Conservation (phyloP, 2,113 vertebrate species). For the Thalassoma bifasciatum region DNA sequence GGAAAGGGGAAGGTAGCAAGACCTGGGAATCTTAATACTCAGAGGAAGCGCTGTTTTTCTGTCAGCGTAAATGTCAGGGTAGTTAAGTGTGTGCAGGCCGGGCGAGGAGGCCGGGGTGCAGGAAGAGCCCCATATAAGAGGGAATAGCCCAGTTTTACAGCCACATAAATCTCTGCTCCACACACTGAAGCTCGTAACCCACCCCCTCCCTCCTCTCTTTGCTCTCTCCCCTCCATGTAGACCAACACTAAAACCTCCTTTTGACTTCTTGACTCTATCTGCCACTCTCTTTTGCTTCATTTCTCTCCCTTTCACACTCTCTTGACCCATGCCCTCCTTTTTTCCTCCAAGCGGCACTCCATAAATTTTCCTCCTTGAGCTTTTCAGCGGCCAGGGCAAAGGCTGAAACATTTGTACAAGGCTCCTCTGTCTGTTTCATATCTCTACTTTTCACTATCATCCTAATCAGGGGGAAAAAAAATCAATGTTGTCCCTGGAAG, state of each 20-base stretch:
- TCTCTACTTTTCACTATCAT: too few species aligned
- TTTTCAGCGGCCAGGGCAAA: neutral
- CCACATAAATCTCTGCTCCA: constrained; percentile 74
- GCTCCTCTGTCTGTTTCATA: neutral
- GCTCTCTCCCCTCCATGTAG: constrained; percentile 20
- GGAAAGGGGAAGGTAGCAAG: constrained; percentile 25
- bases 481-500: too few species aligned
- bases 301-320: constrained; percentile 29
- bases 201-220: constrained; percentile 21
- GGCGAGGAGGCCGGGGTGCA: constrained; percentile 48
- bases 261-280: constrained; percentile 34
- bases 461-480: neutral
- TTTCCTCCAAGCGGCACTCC: neutral
- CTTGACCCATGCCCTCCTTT: constrained; percentile 34
- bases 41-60: constrained; percentile 44
- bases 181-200: constrained; percentile 48
- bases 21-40: constrained; percentile 42
- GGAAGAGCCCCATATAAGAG: constrained; percentile 65
- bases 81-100: constrained; percentile 48
- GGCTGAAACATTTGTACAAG: constrained; percentile 21
- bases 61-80: constrained; percentile 70
- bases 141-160: constrained; percentile 75
- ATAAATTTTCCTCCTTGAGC: constrained; percentile 7
- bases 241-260: constrained; percentile 8
- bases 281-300: constrained; percentile 28